Percentiles rank a stretch among this genome's conserved stretches.
phyloP scores from a whole-genome alignment of 2,797 vertebrate species.

The Pygocentrus nattereri region DNA sequence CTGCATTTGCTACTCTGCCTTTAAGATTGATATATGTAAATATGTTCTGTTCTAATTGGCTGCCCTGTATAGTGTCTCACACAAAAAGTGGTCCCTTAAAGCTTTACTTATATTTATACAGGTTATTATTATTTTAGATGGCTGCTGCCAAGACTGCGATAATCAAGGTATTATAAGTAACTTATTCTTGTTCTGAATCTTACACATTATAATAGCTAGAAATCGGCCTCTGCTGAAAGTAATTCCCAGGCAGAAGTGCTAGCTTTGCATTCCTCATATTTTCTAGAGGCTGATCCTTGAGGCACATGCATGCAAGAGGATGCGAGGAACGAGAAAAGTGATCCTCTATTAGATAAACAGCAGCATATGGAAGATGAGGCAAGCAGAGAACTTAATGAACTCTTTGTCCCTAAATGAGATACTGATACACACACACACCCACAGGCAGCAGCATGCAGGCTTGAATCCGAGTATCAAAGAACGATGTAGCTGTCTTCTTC shows the following conservation, averaged over 20 bases:
- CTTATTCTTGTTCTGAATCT: not conserved
- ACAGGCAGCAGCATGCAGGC: not conserved
- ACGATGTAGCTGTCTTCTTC: not conserved
- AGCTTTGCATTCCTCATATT: too few species aligned
- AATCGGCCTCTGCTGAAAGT: not conserved
- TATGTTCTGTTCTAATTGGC: too few species aligned
- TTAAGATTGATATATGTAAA: too few species aligned
- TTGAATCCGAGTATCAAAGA: not conserved
- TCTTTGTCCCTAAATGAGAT: not conserved
- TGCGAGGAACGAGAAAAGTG: not conserved
- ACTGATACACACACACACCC: not conserved
- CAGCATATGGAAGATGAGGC: slow-evolving; percentile 7
- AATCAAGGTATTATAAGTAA: not conserved
- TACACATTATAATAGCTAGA: not conserved
- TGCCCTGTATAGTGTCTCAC: too few species aligned
- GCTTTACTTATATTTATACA: too few species aligned
- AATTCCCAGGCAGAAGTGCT: not conserved
- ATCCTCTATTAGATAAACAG: not conserved
- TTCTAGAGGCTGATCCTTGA: not conserved
- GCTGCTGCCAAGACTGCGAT: not conserved
- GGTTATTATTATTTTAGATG: too few species aligned
- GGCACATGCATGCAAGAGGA: not conserved
- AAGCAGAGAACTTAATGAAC: not conserved
- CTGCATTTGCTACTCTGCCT: not conserved
- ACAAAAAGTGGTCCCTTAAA: too few species aligned